Percentiles rank a stretch among this genome's conserved stretches.
These are phyloP conservation scores for Nyctibius bracteatus DNA, from an alignment of 2,113 vertebrate genomes.

Conservation along the genomic window DNA sequence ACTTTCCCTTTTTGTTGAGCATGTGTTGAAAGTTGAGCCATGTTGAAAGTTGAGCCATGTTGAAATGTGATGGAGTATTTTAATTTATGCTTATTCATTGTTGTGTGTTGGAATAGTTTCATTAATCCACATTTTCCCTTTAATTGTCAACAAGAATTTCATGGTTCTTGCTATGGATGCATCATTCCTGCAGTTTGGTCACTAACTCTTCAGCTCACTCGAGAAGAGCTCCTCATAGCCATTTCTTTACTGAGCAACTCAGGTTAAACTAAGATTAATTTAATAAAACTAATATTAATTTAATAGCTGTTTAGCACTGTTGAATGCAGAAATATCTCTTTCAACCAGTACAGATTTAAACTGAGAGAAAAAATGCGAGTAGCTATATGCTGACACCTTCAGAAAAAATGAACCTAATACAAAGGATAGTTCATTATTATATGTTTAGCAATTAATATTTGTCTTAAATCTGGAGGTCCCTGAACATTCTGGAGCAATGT, in stretches of 20 bases:
- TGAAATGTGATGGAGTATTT: neutral
- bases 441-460: neutral
- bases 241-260: neutral
- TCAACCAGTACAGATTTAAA: neutral
- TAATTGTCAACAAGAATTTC: neutral
- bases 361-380: neutral
- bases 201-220: neutral
- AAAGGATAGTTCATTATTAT: neutral
- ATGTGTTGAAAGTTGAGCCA: fast-evolving
- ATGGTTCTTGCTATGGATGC: neutral
- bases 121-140: neutral
- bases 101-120: neutral
- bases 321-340: neutral
- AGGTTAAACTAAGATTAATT: neutral
- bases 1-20: fast-evolving
- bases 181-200: neutral
- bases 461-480: neutral
- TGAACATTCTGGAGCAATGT: neutral
- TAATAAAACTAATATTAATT: neutral
- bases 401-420: neutral
- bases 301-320: neutral
- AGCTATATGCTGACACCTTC: neutral
- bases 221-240: neutral
- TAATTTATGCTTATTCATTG: neutral
- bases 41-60: neutral